A percentile compares a stretch with the other conserved stretches of the same genome.
These are phyloP conservation scores for Neodon shergylaensis DNA, from an alignment of 2,113 vertebrate genomes.

Conservation along the genomic window DNA sequence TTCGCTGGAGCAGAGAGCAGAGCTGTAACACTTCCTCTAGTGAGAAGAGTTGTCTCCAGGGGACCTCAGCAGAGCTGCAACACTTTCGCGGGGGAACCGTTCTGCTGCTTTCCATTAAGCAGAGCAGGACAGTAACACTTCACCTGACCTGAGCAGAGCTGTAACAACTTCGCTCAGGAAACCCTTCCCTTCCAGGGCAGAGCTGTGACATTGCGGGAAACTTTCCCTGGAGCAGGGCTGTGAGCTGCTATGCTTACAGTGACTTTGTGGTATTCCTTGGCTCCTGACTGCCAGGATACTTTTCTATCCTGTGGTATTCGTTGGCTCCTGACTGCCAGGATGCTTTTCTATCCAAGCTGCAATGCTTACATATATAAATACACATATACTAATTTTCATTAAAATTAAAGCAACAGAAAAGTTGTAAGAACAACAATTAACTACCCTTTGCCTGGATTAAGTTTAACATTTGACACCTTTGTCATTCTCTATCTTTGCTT, in stretches of 20 bases:
- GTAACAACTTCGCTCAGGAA: not conserved
- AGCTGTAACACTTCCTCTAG: not conserved
- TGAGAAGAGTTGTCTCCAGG: not conserved
- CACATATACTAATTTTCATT: slow-evolving; percentile 5
- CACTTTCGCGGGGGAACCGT: not conserved
- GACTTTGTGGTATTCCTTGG: not conserved
- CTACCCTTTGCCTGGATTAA: slow-evolving; percentile 3
- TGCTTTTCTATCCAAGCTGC: not conserved
- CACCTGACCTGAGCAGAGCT: not conserved
- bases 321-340: no score
- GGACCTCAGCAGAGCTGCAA: not conserved
- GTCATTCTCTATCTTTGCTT: slow-evolving; percentile 1
- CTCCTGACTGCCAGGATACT: not conserved
- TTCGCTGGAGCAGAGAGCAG: not conserved
- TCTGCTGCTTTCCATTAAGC: not conserved
- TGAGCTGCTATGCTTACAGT: not conserved
- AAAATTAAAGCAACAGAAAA: slow-evolving; percentile 23
- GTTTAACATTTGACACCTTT: slow-evolving; percentile 10
- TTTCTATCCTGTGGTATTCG: no score
- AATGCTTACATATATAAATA: not conserved
- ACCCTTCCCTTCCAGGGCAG: not conserved
- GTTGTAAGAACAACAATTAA: slow-evolving; percentile 27
- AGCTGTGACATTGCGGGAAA: not conserved
- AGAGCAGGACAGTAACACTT: not conserved
- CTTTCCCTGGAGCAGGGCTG: not conserved